Base-by-base conservation (phyloP, 1,140 invertebrate genomes). In the Steinernema khuongi region DNA sequence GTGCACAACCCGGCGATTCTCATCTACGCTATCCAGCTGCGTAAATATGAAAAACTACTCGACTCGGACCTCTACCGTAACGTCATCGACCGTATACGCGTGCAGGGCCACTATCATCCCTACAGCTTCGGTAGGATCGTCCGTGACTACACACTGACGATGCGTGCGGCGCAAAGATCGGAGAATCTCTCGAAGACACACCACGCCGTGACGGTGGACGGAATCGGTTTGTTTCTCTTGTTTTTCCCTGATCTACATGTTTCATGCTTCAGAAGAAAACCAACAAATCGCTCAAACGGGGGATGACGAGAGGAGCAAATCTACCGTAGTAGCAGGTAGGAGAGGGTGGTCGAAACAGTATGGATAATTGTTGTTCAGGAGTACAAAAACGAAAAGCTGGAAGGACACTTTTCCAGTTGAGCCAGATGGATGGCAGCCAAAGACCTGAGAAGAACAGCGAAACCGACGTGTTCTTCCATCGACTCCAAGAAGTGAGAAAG, bases 111-210 rank as follows among this genome's bases (percentile, higher is more conserved):
- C 50, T 60, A 60, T 22, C 50, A 60, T n/a, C 50, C 50, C 50
- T 60, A 60, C 50, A 60, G 50, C 50, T 60, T 60, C 50, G 50
- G 50, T 7, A 11, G 50, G 11, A 60, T 60, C 50, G 50, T 60
- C 50, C 50, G 50, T 2, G 50, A 60, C 50, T 60, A 60, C 50
- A 60, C 50, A 4, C 50, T 60, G 11, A 60, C 50, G 50, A 60
- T 60, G 50, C 50, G 50, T 22, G 14, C 50, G 22, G 50, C 26
- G 50, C 4, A 26, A 14, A 60, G 26, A 7, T 17, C 11, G 11
- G 14, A 11, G 50, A 26, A 60, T 26, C 19, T 60, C 7, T 60
- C 50, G 19, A 60, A 60, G 19, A 60, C 11, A 4, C 50, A n/a
- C 50, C 11, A 60, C 22, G 50, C 4, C 14, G 19, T 22, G 11